Percentiles rank a stretch among this genome's conserved stretches.
phyloP scores from a whole-genome alignment of 2,797 vertebrate genomes.

The Chloroceryle inda region DNA sequence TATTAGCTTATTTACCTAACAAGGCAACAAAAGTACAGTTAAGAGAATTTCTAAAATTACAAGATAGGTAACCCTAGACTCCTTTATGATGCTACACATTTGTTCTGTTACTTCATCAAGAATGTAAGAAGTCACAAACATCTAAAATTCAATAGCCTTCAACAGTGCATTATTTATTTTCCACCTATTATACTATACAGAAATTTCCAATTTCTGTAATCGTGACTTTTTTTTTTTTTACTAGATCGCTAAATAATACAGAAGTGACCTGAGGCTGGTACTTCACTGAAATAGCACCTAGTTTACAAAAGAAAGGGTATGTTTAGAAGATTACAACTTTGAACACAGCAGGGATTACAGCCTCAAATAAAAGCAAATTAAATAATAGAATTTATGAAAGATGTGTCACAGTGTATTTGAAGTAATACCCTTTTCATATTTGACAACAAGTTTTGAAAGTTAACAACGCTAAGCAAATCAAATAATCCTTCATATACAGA shows the following conservation, averaged over 20 bases:
- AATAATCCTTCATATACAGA: rapidly evolving
- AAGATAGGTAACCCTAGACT: neutral
- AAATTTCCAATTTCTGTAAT: neutral
- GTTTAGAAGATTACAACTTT: neutral
- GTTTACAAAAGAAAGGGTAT: neutral
- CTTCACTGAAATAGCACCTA: neutral
- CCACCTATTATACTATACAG: neutral
- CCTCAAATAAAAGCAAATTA: neutral
- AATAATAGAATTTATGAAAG: neutral
- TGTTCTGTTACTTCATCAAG: neutral
- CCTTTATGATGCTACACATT: neutral
- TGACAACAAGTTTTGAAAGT: neutral
- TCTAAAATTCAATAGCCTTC: neutral
- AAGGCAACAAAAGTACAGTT: neutral
- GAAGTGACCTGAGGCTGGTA: neutral
- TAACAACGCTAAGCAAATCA: neutral
- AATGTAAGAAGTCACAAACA: neutral
- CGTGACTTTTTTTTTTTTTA: neutral
- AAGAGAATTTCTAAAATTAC: neutral
- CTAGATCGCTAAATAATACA: neutral
- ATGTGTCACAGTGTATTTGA: neutral
- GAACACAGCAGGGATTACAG: neutral
- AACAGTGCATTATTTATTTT: neutral
- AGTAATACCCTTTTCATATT: neutral
- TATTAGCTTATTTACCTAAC: slow-evolving; percentile 91